Base-by-base conservation (phyloP, 2,888 invertebrate species). In the Neoitamus cyanurus region DNA sequence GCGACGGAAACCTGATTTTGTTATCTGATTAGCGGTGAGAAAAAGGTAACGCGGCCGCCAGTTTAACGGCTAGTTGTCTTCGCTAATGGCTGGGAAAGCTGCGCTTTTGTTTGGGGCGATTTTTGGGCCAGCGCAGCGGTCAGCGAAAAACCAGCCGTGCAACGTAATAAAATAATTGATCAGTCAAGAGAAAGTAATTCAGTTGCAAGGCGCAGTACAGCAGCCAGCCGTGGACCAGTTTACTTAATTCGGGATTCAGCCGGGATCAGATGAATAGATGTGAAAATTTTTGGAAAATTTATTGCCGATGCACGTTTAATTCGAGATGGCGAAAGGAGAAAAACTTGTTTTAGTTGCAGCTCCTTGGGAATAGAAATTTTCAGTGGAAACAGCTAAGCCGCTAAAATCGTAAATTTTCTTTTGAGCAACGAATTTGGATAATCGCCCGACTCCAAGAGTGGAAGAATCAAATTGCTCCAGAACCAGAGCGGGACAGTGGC, bases 121-220 rank as follows among this genome's bases (percentile, higher is more conserved):
- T 46, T 75, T 6, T 15, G 2, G 77, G 1, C 42, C 20, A 20
- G 28, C 31, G 48, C 5, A 3, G 42, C 30, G 48, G 25, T 48
- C 48, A 42, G 42, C 7, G 30, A 46, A 34, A 48, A 78, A 78
- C 78, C 78, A 48, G 58, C 46, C 48, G 48, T 34, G 46, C 78
- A 78, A 78, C 78, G 78, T 78, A 78, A 78, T 78, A 78, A 78
- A 78, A 78, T 78, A 78, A 78, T 78, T 78, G 78, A 78, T 78
- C 78, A 48, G 15, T 78, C 58, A 78, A 9, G 58, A 78, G 78
- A 78, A 78, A 78, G 58, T 78, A 78, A 78, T 78, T 58, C 15
- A n/a, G 25, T 1, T 30, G 30, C 25, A n/a, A 3, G 13, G 42
- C 42, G 36, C n/a, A 2, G 3, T n/a, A 13, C 78, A 48, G 78